phyloP scores from a whole-genome alignment of 2,113 vertebrate genomes.

The Ictalurus punctatus region DNA sequence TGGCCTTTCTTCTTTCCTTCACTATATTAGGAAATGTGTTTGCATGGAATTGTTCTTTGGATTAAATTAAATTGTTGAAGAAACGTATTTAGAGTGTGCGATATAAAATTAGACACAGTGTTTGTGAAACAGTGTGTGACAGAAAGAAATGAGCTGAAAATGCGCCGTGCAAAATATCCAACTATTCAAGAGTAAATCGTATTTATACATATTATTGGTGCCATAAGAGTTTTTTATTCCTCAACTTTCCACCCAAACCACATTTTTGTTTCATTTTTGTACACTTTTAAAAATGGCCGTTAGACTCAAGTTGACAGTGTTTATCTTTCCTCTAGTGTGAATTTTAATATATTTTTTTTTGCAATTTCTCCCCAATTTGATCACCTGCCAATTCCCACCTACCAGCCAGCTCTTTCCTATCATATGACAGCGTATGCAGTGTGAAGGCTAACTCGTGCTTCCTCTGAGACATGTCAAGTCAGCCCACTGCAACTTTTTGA shows the following conservation, averaged over 20 bases:
- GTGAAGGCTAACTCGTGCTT: background rate
- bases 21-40: background rate
- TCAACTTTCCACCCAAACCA: background rate
- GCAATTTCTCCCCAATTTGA: background rate
- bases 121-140: background rate
- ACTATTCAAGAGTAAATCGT: background rate
- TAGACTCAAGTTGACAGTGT: background rate
- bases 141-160: background rate
- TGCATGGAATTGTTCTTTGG: background rate
- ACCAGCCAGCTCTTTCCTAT: background rate
- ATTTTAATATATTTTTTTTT: background rate
- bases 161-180: background rate
- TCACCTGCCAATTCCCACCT: background rate
- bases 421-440: background rate
- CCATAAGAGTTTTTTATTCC: background rate
- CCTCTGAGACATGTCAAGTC: background rate
- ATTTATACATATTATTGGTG: background rate
- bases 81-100: background rate
- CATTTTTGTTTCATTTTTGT: background rate
- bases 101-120: conserved; percentile 15
- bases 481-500: background rate
- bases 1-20: conserved; percentile 2
- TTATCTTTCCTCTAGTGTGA: background rate
- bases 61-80: conserved; percentile 21
- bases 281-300: background rate